Evolutionary conservation across 1,140 invertebrate species (phyloP), one percentile per base, ranked within the genome.

Genomic region (Zaprionus taronus): DNA sequence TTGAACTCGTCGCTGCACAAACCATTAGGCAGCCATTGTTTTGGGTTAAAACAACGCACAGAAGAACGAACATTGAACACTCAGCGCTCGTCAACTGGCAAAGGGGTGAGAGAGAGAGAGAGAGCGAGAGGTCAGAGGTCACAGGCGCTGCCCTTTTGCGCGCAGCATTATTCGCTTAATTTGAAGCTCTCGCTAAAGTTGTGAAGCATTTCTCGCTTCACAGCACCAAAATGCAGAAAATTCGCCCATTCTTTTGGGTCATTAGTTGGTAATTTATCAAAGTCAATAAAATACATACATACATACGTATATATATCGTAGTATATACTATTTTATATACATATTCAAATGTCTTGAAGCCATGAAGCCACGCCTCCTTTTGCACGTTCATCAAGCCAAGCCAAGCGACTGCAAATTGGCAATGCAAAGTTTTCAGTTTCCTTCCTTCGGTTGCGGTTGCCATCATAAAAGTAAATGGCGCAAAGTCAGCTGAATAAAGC

Each of bases 201-300:
- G 81, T 34, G 9, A 11, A 34, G 69, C 71, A 73, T 75, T 85
- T 81, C 63, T 70, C 73, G 41, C 41, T 47, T 78, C 72, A 68
- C 77, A 75, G n/a, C 81, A 89, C 84, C 83, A 72, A 84, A 75
- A 90, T 79, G 63, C 81, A 85, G 80, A 91, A 47, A 91, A 82
- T 83, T 85, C 72, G 62, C 74, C 15, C 80, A 84, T 89, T 91
- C 78, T 83, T 83, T 81, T 77, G 62, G 80, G 71, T 83, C 86
- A 91, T 91, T 91, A 91, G 82, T 75, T 86, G 72, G 67, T 81
- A 91, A 83, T 91, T 90, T 91, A 91, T 91, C 86, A 91, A 91
- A 86, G 86, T 91, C 86, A 81, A 84, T 81, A 89, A 89, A 81
- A 76, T 77, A 83, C 72, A 20, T 41, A 7, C 20, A 83, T 24